These are phyloP conservation scores for Chiloscyllium punctatum DNA, from an alignment of 2,797 vertebrate species.

Conservation along the genomic window DNA sequence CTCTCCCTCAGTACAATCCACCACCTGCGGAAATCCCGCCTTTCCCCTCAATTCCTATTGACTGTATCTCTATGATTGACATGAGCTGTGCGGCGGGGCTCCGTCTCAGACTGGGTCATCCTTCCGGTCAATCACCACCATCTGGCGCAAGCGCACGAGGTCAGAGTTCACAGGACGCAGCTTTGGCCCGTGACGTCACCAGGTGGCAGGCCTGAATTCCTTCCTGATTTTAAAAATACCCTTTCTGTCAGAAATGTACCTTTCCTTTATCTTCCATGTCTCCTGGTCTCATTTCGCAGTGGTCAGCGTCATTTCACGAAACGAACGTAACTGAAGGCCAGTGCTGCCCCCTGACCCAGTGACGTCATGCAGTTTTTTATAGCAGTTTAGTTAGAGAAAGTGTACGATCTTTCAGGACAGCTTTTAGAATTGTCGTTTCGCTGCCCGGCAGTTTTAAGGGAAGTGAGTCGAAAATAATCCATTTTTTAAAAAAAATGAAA, in stretches of 20 bases:
- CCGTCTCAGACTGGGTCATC: not conserved
- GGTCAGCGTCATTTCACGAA: not conserved
- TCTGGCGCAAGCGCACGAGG: not conserved
- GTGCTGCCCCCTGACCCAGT: not conserved
- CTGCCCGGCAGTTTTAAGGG: not conserved
- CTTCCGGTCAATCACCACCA: not conserved
- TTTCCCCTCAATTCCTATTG: no score
- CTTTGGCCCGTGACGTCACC: not conserved
- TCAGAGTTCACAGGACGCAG: not conserved
- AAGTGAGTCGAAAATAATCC: not conserved
- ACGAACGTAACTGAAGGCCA: not conserved
- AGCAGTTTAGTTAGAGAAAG: no score
- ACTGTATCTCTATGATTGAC: not conserved
- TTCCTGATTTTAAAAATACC: not conserved
- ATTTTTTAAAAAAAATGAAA: conserved; percentile 40
- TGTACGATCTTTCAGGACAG: no score
- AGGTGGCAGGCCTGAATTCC: not conserved
- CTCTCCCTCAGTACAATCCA: no score
- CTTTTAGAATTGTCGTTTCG: conserved; percentile 43
- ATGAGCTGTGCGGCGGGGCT: accelerated
- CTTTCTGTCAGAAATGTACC: not conserved
- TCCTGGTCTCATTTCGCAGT: not conserved
- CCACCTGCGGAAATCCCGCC: not conserved
- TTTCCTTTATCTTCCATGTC: no score
- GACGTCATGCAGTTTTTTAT: not conserved